phyloP scores from a whole-genome alignment of 2,888 invertebrate genomes.

The Volucella zonaria region DNA sequence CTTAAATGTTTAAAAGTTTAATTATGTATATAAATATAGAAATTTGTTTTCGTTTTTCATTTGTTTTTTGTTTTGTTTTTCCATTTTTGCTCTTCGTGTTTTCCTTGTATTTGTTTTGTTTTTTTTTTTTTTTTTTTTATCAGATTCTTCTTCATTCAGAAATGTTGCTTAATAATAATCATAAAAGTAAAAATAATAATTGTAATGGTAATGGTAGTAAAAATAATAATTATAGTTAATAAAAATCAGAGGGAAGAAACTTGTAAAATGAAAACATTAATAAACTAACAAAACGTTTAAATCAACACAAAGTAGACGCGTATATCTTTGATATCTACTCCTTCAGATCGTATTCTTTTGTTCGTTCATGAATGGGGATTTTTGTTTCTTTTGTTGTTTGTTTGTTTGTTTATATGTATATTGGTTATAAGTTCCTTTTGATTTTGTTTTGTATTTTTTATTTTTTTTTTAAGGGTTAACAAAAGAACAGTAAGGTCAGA shows the following conservation, averaged over 20 bases:
- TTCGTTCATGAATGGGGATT: constrained; percentile 38
- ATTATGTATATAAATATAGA: too few species aligned
- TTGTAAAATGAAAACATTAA: constrained; percentile 31
- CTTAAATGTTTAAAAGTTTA: constrained; percentile 37
- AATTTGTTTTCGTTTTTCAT: constrained; percentile 1
- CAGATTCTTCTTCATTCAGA: constrained; percentile 45
- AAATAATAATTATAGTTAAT: constrained; percentile 22
- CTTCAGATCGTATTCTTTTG: constrained; percentile 36
- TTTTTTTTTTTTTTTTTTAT: neutral
- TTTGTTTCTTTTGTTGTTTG: constrained; percentile 11
- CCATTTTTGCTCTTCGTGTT: constrained; percentile 9
- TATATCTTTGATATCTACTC: constrained; percentile 63
- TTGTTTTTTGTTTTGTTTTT: neutral
- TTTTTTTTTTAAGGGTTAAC: constrained; percentile 23
- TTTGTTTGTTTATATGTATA: neutral
- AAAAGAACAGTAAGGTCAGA: constrained; percentile 13
- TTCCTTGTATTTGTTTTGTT: neutral
- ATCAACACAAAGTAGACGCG: constrained; percentile 41
- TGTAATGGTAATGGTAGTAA: too few species aligned
- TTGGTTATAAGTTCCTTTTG: neutral
- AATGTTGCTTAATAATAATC: constrained; percentile 56
- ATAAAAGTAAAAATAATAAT: neutral
- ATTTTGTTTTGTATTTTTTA: constrained; percentile 27
- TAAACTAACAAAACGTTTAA: constrained; percentile 48
- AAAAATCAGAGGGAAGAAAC: constrained; percentile 1